Evolutionary conservation across 37 sponge, comb jelly and placozoan species (phyloP), one percentile per base, ranked within the genome.

Genomic region (Lycopodina hypogea): DNA sequence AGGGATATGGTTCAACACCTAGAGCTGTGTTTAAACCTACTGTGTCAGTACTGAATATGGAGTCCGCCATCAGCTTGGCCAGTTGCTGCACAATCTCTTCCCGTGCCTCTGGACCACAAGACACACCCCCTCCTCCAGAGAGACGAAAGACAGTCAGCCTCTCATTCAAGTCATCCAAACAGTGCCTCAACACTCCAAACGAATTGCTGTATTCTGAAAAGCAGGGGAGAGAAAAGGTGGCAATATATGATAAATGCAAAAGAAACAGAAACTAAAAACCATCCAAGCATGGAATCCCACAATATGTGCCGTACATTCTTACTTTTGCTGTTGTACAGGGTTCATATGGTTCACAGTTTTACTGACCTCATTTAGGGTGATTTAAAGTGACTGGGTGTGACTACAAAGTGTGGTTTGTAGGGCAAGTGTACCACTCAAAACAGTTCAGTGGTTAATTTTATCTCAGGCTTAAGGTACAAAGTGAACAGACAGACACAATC

Each of bases 131-230:
- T 51, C 69, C 71, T 29, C 73, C 67, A 3, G 67, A 18, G 19
- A 84, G 65, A 18, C 78, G 50, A 56, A 94, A 94, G 15, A 84
- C 79, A 32, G 88, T 74, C 14, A 94, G 75, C 68, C 84, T 91
- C 79, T 94, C 95, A 58, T 80, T 71, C 1, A 79, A 79, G 40
- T 94, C 95, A 18, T 78, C 75, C 9, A 89, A 79, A 71, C 79
- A 94, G 24, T 71, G 80, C 6, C 84, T 73, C 72, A 94, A 76
- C 24, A 94, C 56, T 23, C 93, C 95, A 84, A 94, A 91, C 26
- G 42, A 61, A 21, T 70, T 34, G 30, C 50, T 66, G 52, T 68
- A 35, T 7, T 81, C 87, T 86, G 60, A 24, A 72, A 2, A 68
- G 38, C 32, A 14, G 14, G 36, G 34, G 39, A 45, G 52, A 29